phyloP scores from a whole-genome alignment of 2,797 vertebrate genomes.

The Antrozous pallidus region DNA sequence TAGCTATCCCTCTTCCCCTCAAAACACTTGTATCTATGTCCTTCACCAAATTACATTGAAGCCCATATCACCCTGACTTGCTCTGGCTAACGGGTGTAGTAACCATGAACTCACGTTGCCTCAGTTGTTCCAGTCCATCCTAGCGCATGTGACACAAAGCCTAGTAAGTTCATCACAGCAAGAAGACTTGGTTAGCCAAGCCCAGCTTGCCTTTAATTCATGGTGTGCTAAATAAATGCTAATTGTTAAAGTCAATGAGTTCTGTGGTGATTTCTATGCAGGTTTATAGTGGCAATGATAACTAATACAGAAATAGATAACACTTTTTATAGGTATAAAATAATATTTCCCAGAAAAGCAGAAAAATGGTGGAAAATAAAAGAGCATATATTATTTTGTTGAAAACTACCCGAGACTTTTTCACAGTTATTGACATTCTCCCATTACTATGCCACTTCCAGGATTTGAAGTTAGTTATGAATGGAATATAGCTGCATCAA shows the following conservation, averaged over 20 bases:
- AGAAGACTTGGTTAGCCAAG: neutral
- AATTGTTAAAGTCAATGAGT: neutral
- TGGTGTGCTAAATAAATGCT: neutral
- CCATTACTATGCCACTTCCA: neutral
- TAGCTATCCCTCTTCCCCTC: neutral
- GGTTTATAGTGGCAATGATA: neutral
- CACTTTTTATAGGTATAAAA: neutral
- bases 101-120: neutral
- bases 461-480: neutral
- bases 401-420: neutral
- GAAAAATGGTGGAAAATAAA: neutral
- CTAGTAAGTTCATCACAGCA: neutral
- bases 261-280: neutral
- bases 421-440: neutral
- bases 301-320: neutral
- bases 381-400: neutral
- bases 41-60: rapidly evolving
- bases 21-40: neutral
- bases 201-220: neutral
- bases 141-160: neutral
- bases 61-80: neutral
- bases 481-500: no score
- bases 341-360: neutral
- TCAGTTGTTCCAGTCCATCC: neutral
- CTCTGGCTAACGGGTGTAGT: no score